Evolutionary conservation across 2,888 invertebrate species (phyloP), one percentile per base, ranked within the genome.

Genomic region (Clistopyga incitator): DNA sequence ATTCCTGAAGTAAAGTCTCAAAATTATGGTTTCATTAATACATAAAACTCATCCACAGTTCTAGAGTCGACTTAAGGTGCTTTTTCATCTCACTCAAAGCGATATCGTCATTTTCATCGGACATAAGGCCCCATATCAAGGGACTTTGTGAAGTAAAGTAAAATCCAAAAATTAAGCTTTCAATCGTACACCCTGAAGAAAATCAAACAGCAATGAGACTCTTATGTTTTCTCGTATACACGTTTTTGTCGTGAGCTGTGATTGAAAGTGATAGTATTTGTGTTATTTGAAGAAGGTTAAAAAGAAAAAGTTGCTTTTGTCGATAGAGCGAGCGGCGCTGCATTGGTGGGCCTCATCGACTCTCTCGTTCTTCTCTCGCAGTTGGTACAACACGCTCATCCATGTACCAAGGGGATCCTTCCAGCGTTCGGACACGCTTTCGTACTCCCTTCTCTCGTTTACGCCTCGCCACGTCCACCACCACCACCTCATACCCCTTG

Each of bases 371-470:
- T 6, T 13, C 38, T 47, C 59, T 18, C 47, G 25, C 13, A 10
- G 29, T 47, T 47, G 25, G 61, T 61, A 61, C 25, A 61, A 74
- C 74, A 74, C 61, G 74, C 38, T 50, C 45, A 59, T 47, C 47
- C 61, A 47, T 74, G 74, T 74, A 61, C 29, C n/a, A 18, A 34
- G 29, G 52, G 52, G 34, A 18, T 34, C 29, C 71, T 54, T 72
- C 59, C 59, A 38, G 47, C 74, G 47, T 61, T 61, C 74, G 20
- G 47, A 74, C 74, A 74, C 74, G 75, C 71, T 75, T 75, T 68
- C 56, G 25, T 78, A 74, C 74, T 74, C 74, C 45, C 74, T 74
- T 74, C 47, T 45, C 81, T 74, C 68, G 54, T 68, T 83, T 77
- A 34, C 78, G 79, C 77, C 70, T 78, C 67, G 61, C 61, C 78